Evolutionary conservation across 2,888 invertebrate genomes (phyloP).

Genomic region (Zele albiditarsus): DNA sequence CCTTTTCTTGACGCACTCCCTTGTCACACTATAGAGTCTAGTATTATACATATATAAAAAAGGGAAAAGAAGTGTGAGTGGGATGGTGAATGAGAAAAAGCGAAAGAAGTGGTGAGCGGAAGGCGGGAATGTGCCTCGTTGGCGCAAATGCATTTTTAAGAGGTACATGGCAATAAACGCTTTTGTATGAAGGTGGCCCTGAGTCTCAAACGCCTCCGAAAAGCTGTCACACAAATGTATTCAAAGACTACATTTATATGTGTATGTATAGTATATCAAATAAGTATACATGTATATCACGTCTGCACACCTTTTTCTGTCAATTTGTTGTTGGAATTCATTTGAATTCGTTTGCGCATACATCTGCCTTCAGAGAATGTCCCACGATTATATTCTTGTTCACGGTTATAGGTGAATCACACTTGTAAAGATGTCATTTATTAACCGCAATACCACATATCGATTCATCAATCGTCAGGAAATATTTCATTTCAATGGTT

Average conservation of each 20-base stretch:
- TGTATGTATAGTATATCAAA: neutral
- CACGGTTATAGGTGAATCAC: constrained; percentile 32
- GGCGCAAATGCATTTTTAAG: constrained; percentile 40
- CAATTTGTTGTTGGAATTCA: constrained; percentile 28
- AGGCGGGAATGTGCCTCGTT: neutral
- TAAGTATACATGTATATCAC: neutral
- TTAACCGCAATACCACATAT: neutral
- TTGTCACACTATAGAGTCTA: neutral
- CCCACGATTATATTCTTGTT: constrained; percentile 48
- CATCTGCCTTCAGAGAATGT: constrained; percentile 44
- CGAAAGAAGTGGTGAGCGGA: neutral
- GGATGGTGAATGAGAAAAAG: neutral
- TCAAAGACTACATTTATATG: neutral
- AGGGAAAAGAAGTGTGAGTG: neutral
- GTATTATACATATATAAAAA: neutral
- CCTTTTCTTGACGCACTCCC: neutral
- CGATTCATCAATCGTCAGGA: no score
- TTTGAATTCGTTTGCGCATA: constrained; percentile 48
- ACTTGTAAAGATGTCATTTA: neutral
- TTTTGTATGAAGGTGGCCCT: constrained; percentile 23
- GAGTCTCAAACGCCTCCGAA: constrained; percentile 17
- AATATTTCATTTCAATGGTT: no score
- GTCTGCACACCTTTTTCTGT: neutral
- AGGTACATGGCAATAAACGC: constrained; percentile 39
- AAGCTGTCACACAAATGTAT: constrained; percentile 22